A percentile compares a stretch with the other conserved stretches of the same genome.
These are phyloP conservation scores for Ianthella basta DNA, from an alignment of 37 sponge, comb jelly and placozoan species.

Conservation along the genomic window DNA sequence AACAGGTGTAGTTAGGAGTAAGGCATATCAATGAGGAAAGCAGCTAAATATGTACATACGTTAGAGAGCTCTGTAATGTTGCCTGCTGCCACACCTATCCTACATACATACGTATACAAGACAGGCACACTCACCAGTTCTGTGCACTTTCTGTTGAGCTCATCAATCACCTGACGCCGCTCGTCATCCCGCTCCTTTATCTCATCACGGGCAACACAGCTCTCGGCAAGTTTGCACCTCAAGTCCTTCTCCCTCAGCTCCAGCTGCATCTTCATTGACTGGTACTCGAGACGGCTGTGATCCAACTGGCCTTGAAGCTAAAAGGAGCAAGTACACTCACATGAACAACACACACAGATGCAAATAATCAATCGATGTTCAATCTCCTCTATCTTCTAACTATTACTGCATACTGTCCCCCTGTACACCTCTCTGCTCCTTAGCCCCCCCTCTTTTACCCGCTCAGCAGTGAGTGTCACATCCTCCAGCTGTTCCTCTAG, in stretches of 20 bases:
- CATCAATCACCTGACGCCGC: constrained; percentile 14
- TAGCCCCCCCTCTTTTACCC: too few species aligned
- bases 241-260: constrained; percentile 11
- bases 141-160: constrained; percentile 18
- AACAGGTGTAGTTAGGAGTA: too few species aligned
- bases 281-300: constrained; percentile 24
- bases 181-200: constrained; percentile 16
- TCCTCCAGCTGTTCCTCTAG: constrained; percentile 1
- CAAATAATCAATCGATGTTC: too few species aligned
- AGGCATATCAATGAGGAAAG: too few species aligned
- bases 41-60: background rate
- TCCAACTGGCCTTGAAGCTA: constrained; percentile 30
- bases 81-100: too few species aligned
- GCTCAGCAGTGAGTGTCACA: too few species aligned
- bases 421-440: too few species aligned
- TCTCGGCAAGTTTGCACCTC: constrained; percentile 22
- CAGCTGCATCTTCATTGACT: constrained; percentile 34
- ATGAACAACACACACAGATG: too few species aligned
- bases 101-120: background rate
- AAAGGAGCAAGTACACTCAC: background rate
- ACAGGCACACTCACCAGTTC: constrained; percentile 29
- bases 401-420: too few species aligned
- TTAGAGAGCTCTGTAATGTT: background rate
- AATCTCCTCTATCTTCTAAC: too few species aligned
- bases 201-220: constrained; percentile 6